A percentile compares a stretch with the other conserved stretches of the same genome.
Conservation (phyloP, 2,113 vertebrate species). For the Gobius niger region DNA sequence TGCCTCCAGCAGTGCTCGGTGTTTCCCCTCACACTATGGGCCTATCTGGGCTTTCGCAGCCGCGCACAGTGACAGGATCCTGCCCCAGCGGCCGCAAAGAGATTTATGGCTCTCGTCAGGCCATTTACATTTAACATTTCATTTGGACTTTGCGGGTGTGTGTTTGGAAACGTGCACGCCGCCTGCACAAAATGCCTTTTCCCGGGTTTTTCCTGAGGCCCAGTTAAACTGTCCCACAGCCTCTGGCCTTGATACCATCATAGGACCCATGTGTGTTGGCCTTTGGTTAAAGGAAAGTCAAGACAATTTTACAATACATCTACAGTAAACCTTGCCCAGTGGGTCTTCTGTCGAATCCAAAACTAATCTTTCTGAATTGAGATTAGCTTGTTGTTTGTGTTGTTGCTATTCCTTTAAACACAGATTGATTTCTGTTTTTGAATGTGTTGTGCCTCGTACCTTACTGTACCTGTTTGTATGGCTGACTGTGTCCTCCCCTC, state of each 20-base stretch:
- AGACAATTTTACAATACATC: constrained; percentile 10
- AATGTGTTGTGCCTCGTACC: neutral
- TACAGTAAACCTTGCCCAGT: neutral
- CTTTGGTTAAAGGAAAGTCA: constrained; percentile 26
- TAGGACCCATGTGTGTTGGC: constrained; percentile 25
- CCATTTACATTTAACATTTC: constrained; percentile 59
- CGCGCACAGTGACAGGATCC: constrained; percentile 42
- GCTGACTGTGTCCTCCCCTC: neutral
- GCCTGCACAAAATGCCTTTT: constrained; percentile 29
- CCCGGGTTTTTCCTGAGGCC: constrained; percentile 44
- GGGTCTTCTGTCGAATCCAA: neutral
- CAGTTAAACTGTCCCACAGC: constrained; percentile 57
- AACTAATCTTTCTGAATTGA: too few relatives aligned
- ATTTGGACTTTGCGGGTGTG: constrained; percentile 31
- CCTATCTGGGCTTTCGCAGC: constrained; percentile 56
- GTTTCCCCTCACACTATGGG: constrained; percentile 13
- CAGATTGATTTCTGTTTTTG: too few relatives aligned
- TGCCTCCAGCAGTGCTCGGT: constrained; percentile 24
- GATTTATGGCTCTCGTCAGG: constrained; percentile 61
- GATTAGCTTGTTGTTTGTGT: neutral
- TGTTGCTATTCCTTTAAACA: too few relatives aligned
- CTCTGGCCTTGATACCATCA: constrained; percentile 42
- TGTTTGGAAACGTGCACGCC: constrained; percentile 16
- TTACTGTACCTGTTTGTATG: neutral
- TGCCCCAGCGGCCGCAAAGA: constrained; percentile 39